Conservation (phyloP, 2,113 vertebrate species). For the Gallinago undulata region DNA sequence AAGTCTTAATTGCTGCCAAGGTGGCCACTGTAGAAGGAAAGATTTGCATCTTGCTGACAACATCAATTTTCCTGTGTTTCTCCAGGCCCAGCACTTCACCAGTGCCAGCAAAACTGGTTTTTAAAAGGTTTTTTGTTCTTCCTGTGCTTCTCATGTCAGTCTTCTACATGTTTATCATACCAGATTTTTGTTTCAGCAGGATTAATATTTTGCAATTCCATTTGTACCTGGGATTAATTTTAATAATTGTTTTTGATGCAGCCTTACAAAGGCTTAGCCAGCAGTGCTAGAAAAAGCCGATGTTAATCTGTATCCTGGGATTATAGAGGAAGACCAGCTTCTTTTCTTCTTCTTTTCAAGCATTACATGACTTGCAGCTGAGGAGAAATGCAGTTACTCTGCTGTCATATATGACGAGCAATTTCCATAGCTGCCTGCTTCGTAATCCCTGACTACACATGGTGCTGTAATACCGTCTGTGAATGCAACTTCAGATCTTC, state of each 20-base stretch:
- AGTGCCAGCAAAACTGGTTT: neutral
- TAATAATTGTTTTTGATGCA: slow-evolving; percentile 15
- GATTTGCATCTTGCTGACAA: neutral
- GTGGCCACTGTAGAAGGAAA: neutral
- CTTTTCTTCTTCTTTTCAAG: slow-evolving; percentile 22
- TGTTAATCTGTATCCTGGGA: neutral
- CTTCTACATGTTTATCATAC: neutral
- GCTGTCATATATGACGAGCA: neutral
- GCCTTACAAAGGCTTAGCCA: slow-evolving; percentile 26
- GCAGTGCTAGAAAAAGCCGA: neutral
- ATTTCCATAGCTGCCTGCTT: neutral
- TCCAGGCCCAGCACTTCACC: neutral
- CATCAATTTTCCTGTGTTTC: neutral
- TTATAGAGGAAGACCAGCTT: neutral
- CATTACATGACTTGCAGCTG: neutral
- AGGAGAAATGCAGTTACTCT: neutral
- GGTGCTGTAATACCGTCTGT: neutral
- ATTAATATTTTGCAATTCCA: slow-evolving; percentile 20
- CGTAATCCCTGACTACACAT: neutral
- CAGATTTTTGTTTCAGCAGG: neutral
- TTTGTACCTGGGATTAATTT: slow-evolving; percentile 46
- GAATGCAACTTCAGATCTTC: neutral
- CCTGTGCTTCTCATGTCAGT: neutral
- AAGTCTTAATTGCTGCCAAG: neutral
- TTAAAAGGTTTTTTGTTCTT: neutral